Evolutionary conservation across 2,888 invertebrate genomes (phyloP).

Genomic region (Papilio protenor): DNA sequence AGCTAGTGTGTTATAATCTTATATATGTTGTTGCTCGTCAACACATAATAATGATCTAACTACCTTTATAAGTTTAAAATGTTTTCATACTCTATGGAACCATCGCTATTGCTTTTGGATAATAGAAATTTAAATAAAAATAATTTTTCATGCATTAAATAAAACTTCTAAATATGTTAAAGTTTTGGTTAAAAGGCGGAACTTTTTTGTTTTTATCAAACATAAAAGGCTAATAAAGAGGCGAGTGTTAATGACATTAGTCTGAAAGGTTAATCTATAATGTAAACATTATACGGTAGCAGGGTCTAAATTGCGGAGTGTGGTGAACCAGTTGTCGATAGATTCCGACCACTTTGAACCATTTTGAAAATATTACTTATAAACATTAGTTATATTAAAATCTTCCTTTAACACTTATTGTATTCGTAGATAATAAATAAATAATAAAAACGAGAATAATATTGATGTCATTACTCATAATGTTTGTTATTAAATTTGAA

Average conservation of each 20-base stretch:
- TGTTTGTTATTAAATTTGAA: background rate
- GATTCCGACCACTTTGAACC: background rate
- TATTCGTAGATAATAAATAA: no score
- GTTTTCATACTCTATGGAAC: no score
- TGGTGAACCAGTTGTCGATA: slow-evolving; percentile 19
- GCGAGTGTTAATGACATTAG: slow-evolving; percentile 15
- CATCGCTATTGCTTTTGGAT: background rate
- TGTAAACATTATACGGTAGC: slow-evolving; percentile 26
- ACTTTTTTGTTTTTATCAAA: background rate
- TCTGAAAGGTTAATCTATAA: slow-evolving; percentile 29
- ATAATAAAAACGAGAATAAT: background rate
- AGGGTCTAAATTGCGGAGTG: background rate
- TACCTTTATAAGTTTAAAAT: no score
- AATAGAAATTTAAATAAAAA: background rate
- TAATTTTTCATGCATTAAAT: background rate
- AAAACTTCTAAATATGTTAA: background rate
- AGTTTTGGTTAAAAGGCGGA: background rate
- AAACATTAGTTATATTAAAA: background rate
- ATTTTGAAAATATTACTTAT: background rate
- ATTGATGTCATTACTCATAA: background rate
- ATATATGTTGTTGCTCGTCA: no score
- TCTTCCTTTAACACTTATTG: background rate
- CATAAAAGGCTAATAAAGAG: background rate
- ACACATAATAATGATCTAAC: no score
- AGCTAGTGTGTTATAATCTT: no score